These are phyloP conservation scores for Clangula hyemalis DNA, from an alignment of 2,797 vertebrate species.

Conservation along the genomic window DNA sequence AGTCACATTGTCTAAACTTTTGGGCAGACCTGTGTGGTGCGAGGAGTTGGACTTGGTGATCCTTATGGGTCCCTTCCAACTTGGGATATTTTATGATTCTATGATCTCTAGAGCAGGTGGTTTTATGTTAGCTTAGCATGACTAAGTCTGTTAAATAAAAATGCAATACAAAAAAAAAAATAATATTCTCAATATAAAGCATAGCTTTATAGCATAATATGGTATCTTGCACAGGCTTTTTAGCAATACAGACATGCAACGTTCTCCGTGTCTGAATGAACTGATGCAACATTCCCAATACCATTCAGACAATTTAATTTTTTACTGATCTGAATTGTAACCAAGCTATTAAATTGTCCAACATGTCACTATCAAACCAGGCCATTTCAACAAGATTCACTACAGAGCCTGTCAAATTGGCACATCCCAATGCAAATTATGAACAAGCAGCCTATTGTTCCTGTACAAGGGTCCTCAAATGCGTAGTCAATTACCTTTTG, in stretches of 20 bases:
- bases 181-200: not conserved
- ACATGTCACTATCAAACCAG: not conserved
- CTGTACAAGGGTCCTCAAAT: constrained; percentile 2
- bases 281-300: not conserved
- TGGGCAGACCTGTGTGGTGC: too few species aligned
- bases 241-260: not conserved
- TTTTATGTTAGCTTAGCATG: not conserved
- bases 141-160: not conserved
- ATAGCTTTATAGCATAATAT: not conserved
- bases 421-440: not conserved
- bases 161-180: not conserved
- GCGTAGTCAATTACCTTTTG: constrained; percentile 36
- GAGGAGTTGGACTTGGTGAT: too few species aligned
- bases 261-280: not conserved
- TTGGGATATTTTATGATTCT: too few species aligned
- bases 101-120: not conserved
- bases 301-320: not conserved
- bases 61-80: too few species aligned
- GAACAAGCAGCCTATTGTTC: constrained; percentile 17
- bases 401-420: not conserved
- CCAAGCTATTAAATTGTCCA: not conserved
- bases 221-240: not conserved
- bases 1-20: too few species aligned
- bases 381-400: not conserved
- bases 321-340: not conserved